Conservation (phyloP, 2,888 invertebrate genomes). For the Tubulanus polymorphus region DNA sequence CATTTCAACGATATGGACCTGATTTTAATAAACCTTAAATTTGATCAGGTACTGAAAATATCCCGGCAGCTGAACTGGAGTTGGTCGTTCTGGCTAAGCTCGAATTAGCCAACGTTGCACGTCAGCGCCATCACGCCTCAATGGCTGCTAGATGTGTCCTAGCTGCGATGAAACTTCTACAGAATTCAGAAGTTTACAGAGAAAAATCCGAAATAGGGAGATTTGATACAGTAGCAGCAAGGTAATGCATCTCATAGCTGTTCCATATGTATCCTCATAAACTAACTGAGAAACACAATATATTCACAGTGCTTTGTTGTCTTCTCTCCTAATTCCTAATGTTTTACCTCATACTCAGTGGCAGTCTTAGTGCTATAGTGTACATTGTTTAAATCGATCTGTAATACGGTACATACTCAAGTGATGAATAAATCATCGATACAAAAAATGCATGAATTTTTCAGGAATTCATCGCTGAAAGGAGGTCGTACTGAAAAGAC, state of each 20-base stretch:
- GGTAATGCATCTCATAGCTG: no score
- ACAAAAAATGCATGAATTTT: conserved; percentile 1
- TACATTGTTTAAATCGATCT: no score
- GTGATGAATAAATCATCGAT: no score
- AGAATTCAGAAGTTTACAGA: conserved; percentile 19
- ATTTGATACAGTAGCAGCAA: no score
- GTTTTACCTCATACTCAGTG: no score
- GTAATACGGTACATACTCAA: no score
- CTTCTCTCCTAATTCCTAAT: no score
- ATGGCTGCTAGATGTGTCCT: conserved; percentile 46
- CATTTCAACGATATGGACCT: background rate
- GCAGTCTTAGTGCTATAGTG: no score
- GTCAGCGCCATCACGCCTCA: conserved; percentile 47
- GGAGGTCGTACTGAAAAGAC: conserved; percentile 15
- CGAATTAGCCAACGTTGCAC: conserved; percentile 40
- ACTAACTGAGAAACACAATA: no score
- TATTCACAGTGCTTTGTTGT: no score
- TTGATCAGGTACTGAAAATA: conserved; percentile 27
- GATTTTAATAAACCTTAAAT: background rate
- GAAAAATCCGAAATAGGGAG: no score
- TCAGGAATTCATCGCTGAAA: conserved; percentile 39
- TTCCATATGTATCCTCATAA: no score
- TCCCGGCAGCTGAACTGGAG: conserved; percentile 48
- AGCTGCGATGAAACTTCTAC: conserved; percentile 41
- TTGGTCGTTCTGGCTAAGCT: conserved; percentile 43